Base-by-base conservation (phyloP, 2,888 invertebrate species). In the Saturnia pavonia region DNA sequence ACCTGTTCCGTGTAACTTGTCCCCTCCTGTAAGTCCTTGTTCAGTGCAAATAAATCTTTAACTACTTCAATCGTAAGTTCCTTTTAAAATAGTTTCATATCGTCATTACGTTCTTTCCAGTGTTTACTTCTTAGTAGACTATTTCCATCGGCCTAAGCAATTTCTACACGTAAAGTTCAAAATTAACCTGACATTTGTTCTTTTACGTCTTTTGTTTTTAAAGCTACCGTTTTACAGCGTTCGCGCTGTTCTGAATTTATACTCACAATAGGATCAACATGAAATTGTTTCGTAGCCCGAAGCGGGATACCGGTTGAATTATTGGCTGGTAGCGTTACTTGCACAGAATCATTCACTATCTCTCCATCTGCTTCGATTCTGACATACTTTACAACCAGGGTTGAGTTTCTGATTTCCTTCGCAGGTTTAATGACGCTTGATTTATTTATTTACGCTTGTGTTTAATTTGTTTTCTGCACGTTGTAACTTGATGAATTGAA, bases 321-420 rank as follows among this genome's bases (percentile, higher is more conserved):
- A 90, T 87, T 82, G 82, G 80, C 82, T 83, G 81, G 88, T 87
- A 88, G 90, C 87, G 79, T 85, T 89, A 85, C 87, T 83, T 78
- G 86, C 78, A 81, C 81, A 77, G 81, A 88, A 86, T 87, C 89
- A 85, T 83, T 85, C 85, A 79, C 87, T 90, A 91, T 92, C 91
- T 86, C 76, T 78, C 82, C 88, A 91, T 92, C 91, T 90, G 83
- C 84, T 78, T 82, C 79, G 78, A 77, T 84, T 82, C 81, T 87
- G 88, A 89, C 87, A 83, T 88, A 83, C 79, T 90, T 91, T 91
- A 91, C 84, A 85, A 81, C 84, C 86, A 85, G 84, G 83, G 83
- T 80, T 87, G 84, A 78, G 77, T 79, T 82, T 76, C 79, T 83
- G 84, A 84, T 87, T 86, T 85, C 82, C 82, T 82, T 77, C 73